Evolutionary conservation across 2,113 vertebrate species (phyloP), one percentile per base, ranked within the genome.

Genomic region (Pollachius pollachius): DNA sequence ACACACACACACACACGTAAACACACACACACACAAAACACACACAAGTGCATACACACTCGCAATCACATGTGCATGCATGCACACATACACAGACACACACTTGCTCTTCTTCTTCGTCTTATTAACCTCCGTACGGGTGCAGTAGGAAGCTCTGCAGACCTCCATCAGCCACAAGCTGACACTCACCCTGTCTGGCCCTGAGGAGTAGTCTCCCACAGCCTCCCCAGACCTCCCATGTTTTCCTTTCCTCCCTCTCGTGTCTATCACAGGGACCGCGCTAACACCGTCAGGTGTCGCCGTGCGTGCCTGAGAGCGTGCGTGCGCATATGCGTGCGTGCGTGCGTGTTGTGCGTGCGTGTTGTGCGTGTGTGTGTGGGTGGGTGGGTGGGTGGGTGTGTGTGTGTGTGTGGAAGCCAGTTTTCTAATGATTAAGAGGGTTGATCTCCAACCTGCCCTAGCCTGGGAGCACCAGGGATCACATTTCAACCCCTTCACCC

Each of bases 391-490:
- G 1, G 37, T 56, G 52, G 13, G 15, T 16, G 54, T n/a, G 17
- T 48, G 15, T 16, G 54, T 57, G 54, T 48, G 80, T 72, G 80
- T 85, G 81, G 86, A 88, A 91, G 83, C 87, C 86, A 87, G 88
- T 91, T 90, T 87, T 89, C 84, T 89, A 87, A 90, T 92, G 90
- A 91, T 92, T 90, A 91, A 91, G 84, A 90, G 91, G 72, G 79
- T 83, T 90, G 88, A 92, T 92, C 91, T 92, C 82, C 82, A 92
- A 88, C 88, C 85, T 89, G 85, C 85, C 88, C 83, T 77, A 84
- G 87, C 86, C 89, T 82, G 81, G 88, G 86, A 87, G 84, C 80
- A 69, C 84, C n/a, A 65, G 73, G 84, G 85, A 89, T 91, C 89
- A 87, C 83, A 86, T 92, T 89, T 90, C 88, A 88, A 82, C 87